These are phyloP conservation scores for Nycteola revayana DNA, from an alignment of 2,888 invertebrate species.

Conservation along the genomic window DNA sequence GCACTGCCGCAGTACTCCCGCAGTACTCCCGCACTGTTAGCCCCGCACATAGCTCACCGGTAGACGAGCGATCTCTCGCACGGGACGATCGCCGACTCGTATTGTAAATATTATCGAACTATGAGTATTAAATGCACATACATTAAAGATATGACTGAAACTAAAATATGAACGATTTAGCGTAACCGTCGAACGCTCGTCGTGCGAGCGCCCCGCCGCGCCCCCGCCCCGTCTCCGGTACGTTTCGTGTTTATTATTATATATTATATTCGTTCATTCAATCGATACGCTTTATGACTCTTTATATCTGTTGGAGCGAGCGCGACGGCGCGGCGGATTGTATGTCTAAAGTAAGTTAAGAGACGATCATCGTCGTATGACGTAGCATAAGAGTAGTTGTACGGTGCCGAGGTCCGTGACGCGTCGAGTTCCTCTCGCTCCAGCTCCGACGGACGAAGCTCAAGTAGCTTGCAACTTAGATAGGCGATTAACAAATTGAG, in stretches of 20 bases:
- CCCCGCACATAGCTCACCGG: too few species aligned
- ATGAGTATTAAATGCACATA: conserved; percentile 63
- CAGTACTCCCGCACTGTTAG: conserved; percentile 59
- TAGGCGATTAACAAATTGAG: conserved; percentile 80
- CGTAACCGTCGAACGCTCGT: conserved; percentile 60
- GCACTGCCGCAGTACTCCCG: conserved; percentile 71
- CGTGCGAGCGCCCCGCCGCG: conserved; percentile 51
- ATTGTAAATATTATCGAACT: conserved; percentile 67
- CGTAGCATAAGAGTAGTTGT: conserved; percentile 53
- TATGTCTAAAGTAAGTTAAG: conserved; percentile 61
- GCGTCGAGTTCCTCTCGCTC: conserved; percentile 56
- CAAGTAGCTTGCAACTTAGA: conserved; percentile 74
- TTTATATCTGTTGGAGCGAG: conserved; percentile 51
- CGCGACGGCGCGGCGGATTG: conserved; percentile 53
- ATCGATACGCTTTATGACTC: conserved; percentile 76
- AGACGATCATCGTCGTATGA: conserved; percentile 55
- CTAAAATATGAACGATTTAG: conserved; percentile 55
- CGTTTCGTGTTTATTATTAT: conserved; percentile 53
- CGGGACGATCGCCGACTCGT: conserved; percentile 55
- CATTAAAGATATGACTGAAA: conserved; percentile 73
- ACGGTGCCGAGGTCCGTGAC: conserved; percentile 64
- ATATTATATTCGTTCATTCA: conserved; percentile 63
- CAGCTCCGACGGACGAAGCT: conserved; percentile 52
- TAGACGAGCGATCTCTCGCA: too few species aligned
- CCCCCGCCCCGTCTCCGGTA: conserved; percentile 44